phyloP scores from a whole-genome alignment of 2,797 vertebrate genomes.

The Pagetopsis macropterus region DNA sequence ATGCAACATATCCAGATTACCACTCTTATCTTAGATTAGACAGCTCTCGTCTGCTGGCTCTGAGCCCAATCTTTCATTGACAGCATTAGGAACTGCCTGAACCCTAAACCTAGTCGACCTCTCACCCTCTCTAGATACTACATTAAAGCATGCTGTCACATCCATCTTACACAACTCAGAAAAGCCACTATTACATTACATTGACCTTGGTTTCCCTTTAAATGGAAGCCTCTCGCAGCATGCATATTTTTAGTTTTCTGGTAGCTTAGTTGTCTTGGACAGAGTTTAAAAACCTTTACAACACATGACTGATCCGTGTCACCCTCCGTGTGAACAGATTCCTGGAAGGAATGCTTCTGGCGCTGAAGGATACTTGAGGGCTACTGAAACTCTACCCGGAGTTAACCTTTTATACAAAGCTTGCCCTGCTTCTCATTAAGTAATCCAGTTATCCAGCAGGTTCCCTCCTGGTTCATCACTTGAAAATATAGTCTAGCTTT shows the following conservation, averaged over 20 bases:
- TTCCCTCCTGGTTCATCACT: not conserved
- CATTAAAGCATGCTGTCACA: slow-evolving; percentile 10
- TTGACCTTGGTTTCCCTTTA: not conserved
- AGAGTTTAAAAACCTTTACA: not conserved
- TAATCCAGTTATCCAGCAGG: not conserved
- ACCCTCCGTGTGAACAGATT: not conserved
- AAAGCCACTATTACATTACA: not conserved
- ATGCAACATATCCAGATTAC: slow-evolving; percentile 67
- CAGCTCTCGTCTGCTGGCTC: slow-evolving; percentile 42
- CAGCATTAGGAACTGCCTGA: slow-evolving; percentile 39
- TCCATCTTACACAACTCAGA: slow-evolving; percentile 20
- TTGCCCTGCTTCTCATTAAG: not conserved
- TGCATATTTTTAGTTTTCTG: not conserved
- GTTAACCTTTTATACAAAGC: not conserved
- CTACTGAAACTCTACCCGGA: not conserved
- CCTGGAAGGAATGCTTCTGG: not conserved
- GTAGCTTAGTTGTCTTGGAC: not conserved
- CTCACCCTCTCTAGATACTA: slow-evolving; percentile 12
- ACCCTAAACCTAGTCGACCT: slow-evolving; percentile 52
- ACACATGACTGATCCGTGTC: not conserved
- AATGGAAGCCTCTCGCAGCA: not conserved
- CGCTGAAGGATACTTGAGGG: not conserved
- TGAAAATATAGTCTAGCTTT: not conserved
- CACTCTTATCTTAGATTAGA: slow-evolving; percentile 62
- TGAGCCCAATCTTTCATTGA: slow-evolving; percentile 48